Percentiles rank a stretch among this genome's conserved stretches.
phyloP scores from a whole-genome alignment of 2,113 vertebrate species.

The Trogon melanurus region DNA sequence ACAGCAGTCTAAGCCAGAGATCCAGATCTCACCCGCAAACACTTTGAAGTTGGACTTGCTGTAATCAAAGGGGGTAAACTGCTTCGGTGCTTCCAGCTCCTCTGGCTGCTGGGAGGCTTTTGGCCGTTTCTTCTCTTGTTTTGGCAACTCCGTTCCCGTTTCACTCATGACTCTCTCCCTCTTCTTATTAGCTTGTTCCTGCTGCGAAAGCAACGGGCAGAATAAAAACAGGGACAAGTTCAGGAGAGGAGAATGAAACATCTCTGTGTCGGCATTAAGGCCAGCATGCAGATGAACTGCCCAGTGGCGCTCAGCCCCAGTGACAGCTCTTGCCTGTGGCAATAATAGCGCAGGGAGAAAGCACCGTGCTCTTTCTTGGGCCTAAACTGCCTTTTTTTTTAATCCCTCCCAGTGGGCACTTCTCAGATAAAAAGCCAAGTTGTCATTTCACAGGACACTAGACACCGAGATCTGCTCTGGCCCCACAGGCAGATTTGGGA shows the following conservation, averaged over 20 bases:
- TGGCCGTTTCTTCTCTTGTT: conserved; percentile 81
- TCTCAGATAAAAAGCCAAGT: background rate
- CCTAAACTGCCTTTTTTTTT: background rate
- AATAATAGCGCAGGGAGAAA: rapidly evolving
- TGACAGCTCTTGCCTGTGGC: background rate
- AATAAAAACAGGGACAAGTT: background rate
- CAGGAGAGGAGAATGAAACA: background rate
- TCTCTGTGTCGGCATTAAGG: background rate
- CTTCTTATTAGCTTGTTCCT: conserved; percentile 81
- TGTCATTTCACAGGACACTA: background rate
- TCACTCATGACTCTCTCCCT: conserved; percentile 77
- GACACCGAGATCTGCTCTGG: background rate
- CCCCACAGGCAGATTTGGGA: background rate
- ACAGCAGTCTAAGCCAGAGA: background rate
- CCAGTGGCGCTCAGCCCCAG: background rate
- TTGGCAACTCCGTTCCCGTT: conserved; percentile 67
- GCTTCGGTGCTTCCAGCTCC: conserved; percentile 41
- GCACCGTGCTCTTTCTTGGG: background rate
- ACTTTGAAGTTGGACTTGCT: conserved; percentile 89
- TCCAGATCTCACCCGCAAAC: conserved; percentile 84
- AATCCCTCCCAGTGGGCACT: background rate
- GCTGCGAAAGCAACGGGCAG: conserved; percentile 45
- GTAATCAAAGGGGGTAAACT: conserved; percentile 92
- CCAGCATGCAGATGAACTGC: background rate
- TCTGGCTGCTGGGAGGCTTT: conserved; percentile 73